Evolutionary conservation across 2,113 vertebrate species (phyloP).

Genomic region (Mustelus asterias): DNA sequence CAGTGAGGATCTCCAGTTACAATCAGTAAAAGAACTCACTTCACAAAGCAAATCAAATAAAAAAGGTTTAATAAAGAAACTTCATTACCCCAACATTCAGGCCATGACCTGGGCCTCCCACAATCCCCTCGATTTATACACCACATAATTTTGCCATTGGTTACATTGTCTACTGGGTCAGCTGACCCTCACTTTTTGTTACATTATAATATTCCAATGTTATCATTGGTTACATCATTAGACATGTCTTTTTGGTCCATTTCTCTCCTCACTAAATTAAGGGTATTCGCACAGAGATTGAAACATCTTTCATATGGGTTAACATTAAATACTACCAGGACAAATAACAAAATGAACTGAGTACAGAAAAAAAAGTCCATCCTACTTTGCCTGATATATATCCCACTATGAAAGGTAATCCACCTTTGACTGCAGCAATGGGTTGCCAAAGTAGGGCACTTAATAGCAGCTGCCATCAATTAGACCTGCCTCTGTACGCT

Average conservation of each 20-base stretch:
- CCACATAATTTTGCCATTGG: too few species aligned
- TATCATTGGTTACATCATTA: too few species aligned
- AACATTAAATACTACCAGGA: background rate
- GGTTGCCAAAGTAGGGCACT: background rate
- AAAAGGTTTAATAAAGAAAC: too few species aligned
- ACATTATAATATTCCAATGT: too few species aligned
- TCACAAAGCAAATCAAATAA: too few species aligned
- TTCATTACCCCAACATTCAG: too few species aligned
- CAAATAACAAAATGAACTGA: background rate
- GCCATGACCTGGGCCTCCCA: too few species aligned
- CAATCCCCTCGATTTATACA: too few species aligned
- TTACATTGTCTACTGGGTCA: too few species aligned
- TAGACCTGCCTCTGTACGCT: background rate
- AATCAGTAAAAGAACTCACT: too few species aligned
- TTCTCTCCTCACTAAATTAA: background rate
- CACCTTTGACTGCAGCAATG: background rate
- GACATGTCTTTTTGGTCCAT: background rate
- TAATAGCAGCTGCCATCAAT: background rate
- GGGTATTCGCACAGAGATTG: background rate
- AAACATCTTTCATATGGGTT: background rate
- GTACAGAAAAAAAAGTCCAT: background rate
- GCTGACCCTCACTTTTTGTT: too few species aligned
- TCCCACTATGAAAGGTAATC: background rate
- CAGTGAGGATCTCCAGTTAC: too few species aligned
- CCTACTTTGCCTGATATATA: background rate